These are phyloP conservation scores for Mycalesis mineus DNA, from an alignment of 2,888 invertebrate genomes.

Conservation along the genomic window DNA sequence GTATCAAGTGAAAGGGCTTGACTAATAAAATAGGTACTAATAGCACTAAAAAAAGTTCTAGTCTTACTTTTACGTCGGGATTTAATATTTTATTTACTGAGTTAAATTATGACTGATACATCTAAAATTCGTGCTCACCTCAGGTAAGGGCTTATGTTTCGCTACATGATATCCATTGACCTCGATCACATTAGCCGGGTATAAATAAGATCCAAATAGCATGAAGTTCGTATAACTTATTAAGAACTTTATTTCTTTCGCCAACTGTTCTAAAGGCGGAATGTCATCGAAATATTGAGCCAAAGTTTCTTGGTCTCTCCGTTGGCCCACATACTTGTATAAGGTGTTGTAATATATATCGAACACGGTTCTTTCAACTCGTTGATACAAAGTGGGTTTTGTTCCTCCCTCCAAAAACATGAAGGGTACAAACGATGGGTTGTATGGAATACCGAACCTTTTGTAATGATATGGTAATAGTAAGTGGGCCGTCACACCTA, in stretches of 20 bases:
- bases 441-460: constrained; percentile 76
- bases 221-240: constrained; percentile 78
- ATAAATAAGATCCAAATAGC: constrained; percentile 69
- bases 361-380: constrained; percentile 63
- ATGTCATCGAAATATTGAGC: constrained; percentile 63
- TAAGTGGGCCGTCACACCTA: constrained; percentile 75
- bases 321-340: constrained; percentile 41
- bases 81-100: too few species aligned
- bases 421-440: constrained; percentile 78
- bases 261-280: constrained; percentile 71
- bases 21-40: too few species aligned
- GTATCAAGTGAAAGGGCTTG: too few species aligned
- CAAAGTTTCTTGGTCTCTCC: constrained; percentile 45
- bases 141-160: constrained; percentile 52
- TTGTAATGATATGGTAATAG: constrained; percentile 78
- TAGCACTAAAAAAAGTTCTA: too few species aligned
- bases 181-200: constrained; percentile 77
- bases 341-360: constrained; percentile 35
- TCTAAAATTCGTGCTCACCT: constrained; percentile 32
- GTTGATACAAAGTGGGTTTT: constrained; percentile 66
- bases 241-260: constrained; percentile 66
- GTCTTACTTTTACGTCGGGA: too few species aligned
- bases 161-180: constrained; percentile 78
- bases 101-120: background rate
- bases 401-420: constrained; percentile 72